A percentile compares a stretch with the other conserved stretches of the same genome.
Conservation (phyloP, 2,888 invertebrate genomes). For the Desoria tigrina region DNA sequence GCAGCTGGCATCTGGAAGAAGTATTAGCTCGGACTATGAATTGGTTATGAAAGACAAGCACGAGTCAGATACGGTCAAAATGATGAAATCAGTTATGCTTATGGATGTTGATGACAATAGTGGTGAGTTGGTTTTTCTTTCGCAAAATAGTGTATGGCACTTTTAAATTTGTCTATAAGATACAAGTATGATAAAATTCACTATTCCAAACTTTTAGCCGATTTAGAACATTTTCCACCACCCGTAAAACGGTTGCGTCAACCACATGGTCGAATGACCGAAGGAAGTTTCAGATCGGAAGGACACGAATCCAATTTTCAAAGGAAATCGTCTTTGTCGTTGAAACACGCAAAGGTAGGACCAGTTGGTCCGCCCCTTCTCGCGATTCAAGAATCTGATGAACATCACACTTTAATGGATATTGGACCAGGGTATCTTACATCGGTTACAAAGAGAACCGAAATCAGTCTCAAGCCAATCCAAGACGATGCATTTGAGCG, state of each 20-base stretch:
- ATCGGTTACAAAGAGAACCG: conserved; percentile 12
- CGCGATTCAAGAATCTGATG: background rate
- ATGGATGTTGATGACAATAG: conserved; percentile 1
- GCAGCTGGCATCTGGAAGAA: background rate
- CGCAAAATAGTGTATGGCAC: too few species aligned
- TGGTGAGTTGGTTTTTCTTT: background rate
- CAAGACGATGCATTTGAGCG: conserved; percentile 17
- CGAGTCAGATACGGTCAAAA: background rate
- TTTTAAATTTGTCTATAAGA: too few species aligned
- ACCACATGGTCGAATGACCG: too few species aligned
- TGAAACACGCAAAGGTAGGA: background rate
- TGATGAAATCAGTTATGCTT: conserved; percentile 19
- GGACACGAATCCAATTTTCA: too few species aligned
- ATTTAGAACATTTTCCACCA: background rate
- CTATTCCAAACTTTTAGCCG: background rate
- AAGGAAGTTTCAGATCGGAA: too few species aligned
- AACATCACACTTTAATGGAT: background rate
- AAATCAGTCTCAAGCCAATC: conserved; percentile 1
- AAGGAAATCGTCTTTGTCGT: background rate
- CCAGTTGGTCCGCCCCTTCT: background rate
- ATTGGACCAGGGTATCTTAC: background rate
- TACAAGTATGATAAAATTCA: too few species aligned
- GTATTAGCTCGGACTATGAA: conserved; percentile 11
- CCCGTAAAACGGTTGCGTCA: background rate
- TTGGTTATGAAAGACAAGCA: background rate